Percentiles rank a stretch among this genome's conserved stretches.
Evolutionary conservation across 2,888 invertebrate species (phyloP).

Genomic region (Sepioteuthis lessoniana): DNA sequence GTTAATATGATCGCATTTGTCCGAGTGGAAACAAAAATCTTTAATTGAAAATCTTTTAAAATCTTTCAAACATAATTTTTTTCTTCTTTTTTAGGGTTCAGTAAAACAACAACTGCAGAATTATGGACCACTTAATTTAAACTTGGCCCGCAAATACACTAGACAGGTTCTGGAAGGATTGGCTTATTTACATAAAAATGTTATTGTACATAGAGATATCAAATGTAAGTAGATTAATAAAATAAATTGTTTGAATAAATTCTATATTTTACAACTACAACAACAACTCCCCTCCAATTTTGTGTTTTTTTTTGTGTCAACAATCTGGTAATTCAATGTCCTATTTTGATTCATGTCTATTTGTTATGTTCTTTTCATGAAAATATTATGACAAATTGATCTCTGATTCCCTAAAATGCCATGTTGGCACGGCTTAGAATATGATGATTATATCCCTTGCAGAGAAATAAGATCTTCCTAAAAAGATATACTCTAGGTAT

Average conservation of each 20-base stretch:
- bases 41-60: neutral
- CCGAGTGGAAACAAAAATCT: neutral
- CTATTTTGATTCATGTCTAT: too few relatives aligned
- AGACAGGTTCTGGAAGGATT: slow-evolving; percentile 76
- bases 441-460: too few relatives aligned
- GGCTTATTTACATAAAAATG: slow-evolving; percentile 75
- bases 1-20: neutral
- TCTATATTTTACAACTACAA: too few relatives aligned
- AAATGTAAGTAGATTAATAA: slow-evolving; percentile 69
- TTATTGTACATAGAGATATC: slow-evolving; percentile 77
- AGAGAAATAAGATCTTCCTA: too few relatives aligned
- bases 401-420: too few relatives aligned
- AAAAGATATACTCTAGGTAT: too few relatives aligned
- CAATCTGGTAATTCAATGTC: too few relatives aligned
- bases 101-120: slow-evolving; percentile 75
- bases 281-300: too few relatives aligned
- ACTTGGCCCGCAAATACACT: slow-evolving; percentile 74
- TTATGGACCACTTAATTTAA: slow-evolving; percentile 75
- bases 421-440: too few relatives aligned
- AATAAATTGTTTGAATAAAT: neutral
- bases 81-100: slow-evolving; percentile 73
- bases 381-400: too few relatives aligned
- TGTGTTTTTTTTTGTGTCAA: too few relatives aligned
- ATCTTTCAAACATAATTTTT: neutral
- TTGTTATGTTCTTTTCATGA: too few relatives aligned